Base-by-base conservation (phyloP, 2,888 invertebrate species). In the Schizaphis graminum region DNA sequence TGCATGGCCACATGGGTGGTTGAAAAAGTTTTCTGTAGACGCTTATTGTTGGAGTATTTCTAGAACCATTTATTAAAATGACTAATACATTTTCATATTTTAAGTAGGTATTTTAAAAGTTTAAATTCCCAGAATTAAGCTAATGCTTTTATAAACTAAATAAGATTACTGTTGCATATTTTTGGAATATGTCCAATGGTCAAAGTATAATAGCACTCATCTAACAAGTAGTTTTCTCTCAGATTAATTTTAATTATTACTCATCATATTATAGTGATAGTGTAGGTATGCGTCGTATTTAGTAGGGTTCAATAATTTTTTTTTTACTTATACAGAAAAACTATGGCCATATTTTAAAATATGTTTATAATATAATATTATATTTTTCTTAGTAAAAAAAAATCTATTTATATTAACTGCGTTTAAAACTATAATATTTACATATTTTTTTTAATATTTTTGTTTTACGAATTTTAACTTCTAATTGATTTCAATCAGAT, bases 111-210 rank as follows among this genome's bases (percentile, higher is more conserved):
- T 92, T 92, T 47, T 26, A 92, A 53, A 89, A 92, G 47, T 35
- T 49, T 21, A 41, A 53, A 53, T 92, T 86, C 57, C 49, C 3
- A 26, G 86, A 86, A 92, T 61, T 88, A 53, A 87, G 44, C 24
- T 53, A 44, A 56, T 7, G 21, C 35, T 61, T 87, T 44, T 44
- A 88, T 92, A 67, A 88, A 24, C 67, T 53, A 0, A 87, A 67
- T 88, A 41, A 87, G 8, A 87, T 67, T 41, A 41, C 21, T 47
- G 77, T 26, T 28, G 44, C 4, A 47, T 5, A 56, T 92, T 87
- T 88, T 88, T 92, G 92, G 92, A 88, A 88, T 92, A n/a, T 28
- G 24, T 92, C 92, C 92, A 92, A 89, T 53, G n/a, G 28, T n/a
- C 67, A 92, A 88, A 92, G 49, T 61, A 67, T 91, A 53, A 84